These are phyloP conservation scores for Falco columbarius DNA, from an alignment of 2,797 vertebrate genomes.

Conservation along the genomic window DNA sequence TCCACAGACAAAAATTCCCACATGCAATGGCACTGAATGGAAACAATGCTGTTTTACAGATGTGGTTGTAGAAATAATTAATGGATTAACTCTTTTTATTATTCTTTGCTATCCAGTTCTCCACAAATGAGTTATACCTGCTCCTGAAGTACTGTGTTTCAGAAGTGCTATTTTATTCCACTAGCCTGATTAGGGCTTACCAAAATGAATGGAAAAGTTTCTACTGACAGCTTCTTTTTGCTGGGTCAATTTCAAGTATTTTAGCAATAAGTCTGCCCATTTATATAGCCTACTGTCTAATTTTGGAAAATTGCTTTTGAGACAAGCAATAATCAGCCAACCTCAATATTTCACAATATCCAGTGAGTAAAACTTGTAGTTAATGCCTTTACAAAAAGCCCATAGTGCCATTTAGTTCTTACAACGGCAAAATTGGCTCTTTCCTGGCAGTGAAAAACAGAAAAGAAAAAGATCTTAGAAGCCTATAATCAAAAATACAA, in stretches of 20 bases:
- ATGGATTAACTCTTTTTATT: neutral
- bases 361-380: neutral
- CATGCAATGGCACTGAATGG: neutral
- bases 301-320: conserved; percentile 6
- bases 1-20: neutral
- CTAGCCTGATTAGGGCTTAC: neutral
- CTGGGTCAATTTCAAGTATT: conserved; percentile 13
- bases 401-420: neutral
- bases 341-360: conserved; percentile 19
- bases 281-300: neutral
- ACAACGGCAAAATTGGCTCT: conserved; percentile 21
- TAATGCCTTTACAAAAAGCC: conserved; percentile 28
- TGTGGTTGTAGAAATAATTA: neutral
- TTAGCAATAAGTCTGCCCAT: neutral
- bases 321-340: conserved; percentile 25
- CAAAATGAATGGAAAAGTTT: neutral
- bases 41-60: neutral
- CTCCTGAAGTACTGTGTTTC: neutral
- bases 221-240: neutral
- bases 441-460: neutral
- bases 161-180: neutral
- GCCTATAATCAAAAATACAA: conserved; percentile 54
- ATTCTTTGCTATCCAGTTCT: neutral
- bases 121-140: neutral
- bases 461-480: neutral